Evolutionary conservation across 1,140 invertebrate genomes (phyloP), one percentile per base, ranked within the genome.

Genomic region (Andrena cerasifolii): DNA sequence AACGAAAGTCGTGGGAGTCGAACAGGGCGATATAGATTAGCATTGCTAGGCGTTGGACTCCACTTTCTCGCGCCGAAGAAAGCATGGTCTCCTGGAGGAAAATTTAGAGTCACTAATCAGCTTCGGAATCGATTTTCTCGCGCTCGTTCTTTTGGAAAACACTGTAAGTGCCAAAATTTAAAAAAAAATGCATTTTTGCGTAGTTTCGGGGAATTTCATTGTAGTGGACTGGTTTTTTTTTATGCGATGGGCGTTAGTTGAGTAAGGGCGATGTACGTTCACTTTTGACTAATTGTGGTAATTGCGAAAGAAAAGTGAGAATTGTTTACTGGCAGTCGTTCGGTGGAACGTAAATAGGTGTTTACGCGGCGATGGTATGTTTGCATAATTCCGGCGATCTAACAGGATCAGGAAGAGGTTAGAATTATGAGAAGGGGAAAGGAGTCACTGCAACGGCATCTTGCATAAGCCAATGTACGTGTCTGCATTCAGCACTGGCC

Each of bases 1-100:
- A 76, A 79, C 51, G 70, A 82, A 72, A 82, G 77, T 79, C 66
- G 80, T 82, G 80, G 80, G 80, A 82, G 80, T 79, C 53, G 36
- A 75, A 36, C 12, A 58, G 71, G 28, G 54, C 21, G 49, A 72
- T 62, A 47, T 56, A 78, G 68, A 72, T 78, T 54, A 68, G 33
- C 58, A 36, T 61, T 74, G 31, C 72, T n/a, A 43, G 58, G 18
- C 67, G 47, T 24, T 45, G 66, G 24, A 73, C 56, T 54, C 68
- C 51, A 72, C 76, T 78, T 72, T 72, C 68, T 72, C 68, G 68
- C 36, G 36, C n/a, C 0, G 45, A 72, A 47, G 58, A 62, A 36
- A 78, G 16, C 56, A 2, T 24, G 10, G 7, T 0, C 0, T 12
- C 16, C n/a, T n/a, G 31, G 7, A 24, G 12, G n/a, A 10, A 1